These are phyloP conservation scores for Sebastolobus alascanus DNA, from an alignment of 2,797 vertebrate species.

Conservation along the genomic window DNA sequence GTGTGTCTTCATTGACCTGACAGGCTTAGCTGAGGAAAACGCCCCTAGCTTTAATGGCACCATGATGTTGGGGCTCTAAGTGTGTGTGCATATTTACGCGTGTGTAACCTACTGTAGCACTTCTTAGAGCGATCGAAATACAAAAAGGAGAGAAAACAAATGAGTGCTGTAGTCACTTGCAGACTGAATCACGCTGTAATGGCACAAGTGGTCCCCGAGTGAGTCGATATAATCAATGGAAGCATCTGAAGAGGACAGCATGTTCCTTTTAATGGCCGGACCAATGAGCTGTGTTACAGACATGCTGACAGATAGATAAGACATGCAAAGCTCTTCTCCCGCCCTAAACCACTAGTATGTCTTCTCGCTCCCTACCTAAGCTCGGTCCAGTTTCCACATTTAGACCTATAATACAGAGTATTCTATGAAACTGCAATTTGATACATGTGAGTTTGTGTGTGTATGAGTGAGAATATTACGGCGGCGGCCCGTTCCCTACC, in stretches of 20 bases:
- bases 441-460: constrained; percentile 14
- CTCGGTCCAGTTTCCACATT: constrained; percentile 1
- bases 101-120: constrained; percentile 5
- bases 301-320: constrained; percentile 58
- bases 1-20: constrained; percentile 61
- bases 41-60: constrained; percentile 54
- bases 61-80: constrained; percentile 17
- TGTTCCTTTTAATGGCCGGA: constrained; percentile 57
- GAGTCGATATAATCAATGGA: constrained; percentile 67
- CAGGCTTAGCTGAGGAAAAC: constrained; percentile 59
- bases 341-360: constrained; percentile 13
- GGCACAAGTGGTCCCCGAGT: constrained; percentile 52
- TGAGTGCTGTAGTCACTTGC: constrained; percentile 8
- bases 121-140: background rate
- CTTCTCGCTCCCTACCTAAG: constrained; percentile 1
- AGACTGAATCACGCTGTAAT: constrained; percentile 49
- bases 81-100: background rate
- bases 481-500: constrained; percentile 21
- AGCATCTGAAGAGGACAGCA: constrained; percentile 43
- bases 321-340: constrained; percentile 50
- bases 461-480: constrained; percentile 27
- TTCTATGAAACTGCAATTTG: constrained; percentile 25
- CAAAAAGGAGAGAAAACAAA: constrained; percentile 27
- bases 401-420: background rate
- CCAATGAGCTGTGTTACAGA: constrained; percentile 70